These are phyloP conservation scores for Chrysina gloriosa DNA, from an alignment of 2,888 invertebrate genomes.

Conservation along the genomic window DNA sequence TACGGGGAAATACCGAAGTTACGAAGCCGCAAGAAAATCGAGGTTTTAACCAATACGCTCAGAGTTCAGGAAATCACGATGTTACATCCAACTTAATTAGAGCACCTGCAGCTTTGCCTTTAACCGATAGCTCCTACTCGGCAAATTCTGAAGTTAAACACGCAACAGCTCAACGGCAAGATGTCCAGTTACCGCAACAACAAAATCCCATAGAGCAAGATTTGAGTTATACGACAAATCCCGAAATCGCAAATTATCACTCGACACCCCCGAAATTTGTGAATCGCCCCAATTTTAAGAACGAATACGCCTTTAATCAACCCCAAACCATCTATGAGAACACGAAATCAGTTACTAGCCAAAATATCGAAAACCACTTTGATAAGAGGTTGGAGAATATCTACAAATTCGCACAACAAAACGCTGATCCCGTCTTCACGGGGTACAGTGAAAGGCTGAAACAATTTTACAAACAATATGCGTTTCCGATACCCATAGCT, in stretches of 20 bases:
- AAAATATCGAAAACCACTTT: not conserved
- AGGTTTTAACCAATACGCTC: not conserved
- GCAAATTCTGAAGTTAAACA: not conserved
- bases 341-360: not conserved
- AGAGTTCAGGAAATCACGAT: not conserved
- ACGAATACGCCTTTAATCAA: not conserved
- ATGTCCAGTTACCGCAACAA: not conserved
- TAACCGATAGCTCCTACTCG: not conserved
- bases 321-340: not conserved
- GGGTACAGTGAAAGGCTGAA: not conserved
- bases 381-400: constrained; percentile 3
- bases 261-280: not conserved
- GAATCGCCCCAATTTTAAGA: not conserved
- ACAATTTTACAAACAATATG: not conserved
- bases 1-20: not conserved
- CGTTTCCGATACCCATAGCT: not conserved
- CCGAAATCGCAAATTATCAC: too few relatives aligned
- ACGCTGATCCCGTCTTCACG: not conserved
- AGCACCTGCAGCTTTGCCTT: not conserved
- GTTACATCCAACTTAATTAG: not conserved
- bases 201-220: too few relatives aligned
- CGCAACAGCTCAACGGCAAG: not conserved
- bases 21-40: not conserved
- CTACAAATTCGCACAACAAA: constrained; percentile 11
- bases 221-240: too few relatives aligned